phyloP scores from a whole-genome alignment of 2,797 vertebrate species.

The Chrysocyon brachyurus region DNA sequence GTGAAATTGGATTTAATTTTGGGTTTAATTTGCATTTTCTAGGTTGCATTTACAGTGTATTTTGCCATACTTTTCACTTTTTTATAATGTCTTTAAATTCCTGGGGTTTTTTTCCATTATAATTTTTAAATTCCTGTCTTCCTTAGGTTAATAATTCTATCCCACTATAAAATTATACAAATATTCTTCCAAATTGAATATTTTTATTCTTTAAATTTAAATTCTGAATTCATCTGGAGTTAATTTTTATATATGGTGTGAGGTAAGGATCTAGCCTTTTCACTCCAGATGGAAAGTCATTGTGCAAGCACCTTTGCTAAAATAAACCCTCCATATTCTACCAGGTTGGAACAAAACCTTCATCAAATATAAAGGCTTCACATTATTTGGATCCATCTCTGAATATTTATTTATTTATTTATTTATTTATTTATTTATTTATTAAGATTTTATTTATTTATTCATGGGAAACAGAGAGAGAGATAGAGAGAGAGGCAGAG shows the following conservation, averaged over 20 bases:
- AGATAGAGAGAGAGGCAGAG: no score
- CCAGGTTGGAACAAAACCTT: neutral
- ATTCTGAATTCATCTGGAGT: neutral
- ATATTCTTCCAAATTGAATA: conserved; percentile 1
- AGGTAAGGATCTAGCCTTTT: conserved; percentile 1
- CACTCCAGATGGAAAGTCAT: conserved; percentile 6
- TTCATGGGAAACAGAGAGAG: no score
- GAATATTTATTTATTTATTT: neutral
- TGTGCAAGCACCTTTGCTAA: neutral
- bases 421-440: neutral
- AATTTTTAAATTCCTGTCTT: conserved; percentile 4
- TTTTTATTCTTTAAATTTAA: conserved; percentile 41
- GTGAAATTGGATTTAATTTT: neutral
- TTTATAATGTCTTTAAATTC: neutral
- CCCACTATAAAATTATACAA: neutral
- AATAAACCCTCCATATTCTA: neutral
- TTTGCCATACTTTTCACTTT: neutral
- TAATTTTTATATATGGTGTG: conserved; percentile 5
- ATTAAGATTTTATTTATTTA: no score
- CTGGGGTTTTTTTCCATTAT: neutral
- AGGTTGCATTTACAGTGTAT: neutral
- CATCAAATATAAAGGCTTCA: neutral
- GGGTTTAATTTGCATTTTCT: conserved; percentile 32
- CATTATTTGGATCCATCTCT: neutral
- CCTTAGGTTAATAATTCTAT: neutral